Base-by-base conservation (phyloP, 2,797 vertebrate species). In the Pagetopsis macropterus region DNA sequence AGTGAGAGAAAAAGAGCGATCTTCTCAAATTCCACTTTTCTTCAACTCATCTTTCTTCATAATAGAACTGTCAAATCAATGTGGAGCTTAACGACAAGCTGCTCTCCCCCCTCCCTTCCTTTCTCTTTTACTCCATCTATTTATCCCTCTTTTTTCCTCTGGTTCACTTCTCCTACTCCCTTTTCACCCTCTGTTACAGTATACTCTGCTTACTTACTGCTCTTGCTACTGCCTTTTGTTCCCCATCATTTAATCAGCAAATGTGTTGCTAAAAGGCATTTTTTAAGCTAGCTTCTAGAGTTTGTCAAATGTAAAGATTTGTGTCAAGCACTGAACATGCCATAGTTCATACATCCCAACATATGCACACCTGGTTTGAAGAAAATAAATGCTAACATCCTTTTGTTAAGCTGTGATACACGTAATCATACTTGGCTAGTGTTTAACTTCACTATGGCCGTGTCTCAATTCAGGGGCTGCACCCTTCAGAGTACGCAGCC, bases 41-140 rank as follows among this genome's bases (percentile, higher is more conserved):
- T 40, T 11, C 68, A 27, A 5, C 73, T 86, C 87, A 84, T 89
- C 75, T 50, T 83, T 89, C 87, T 86, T 86, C 69, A 87, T 89
- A 84, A 87, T 89, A 78, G 85, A 84, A 78, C 65, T 89, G 87
- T 89, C 85, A 85, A 81, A 80, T 84, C 82, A 79, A 27, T 48
- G 62, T 37, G 69, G 73, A 76, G 72, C 78, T 86, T 68, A 83
- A 78, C 13, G 60, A 76, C 59, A 46, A 79, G 65, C 67, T 55
- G 48, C 74, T 56, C 64, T 65, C 55, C 63, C 37, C 14, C 65
- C 46, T 66, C 27, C 6, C 51, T 65, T 45, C 21, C 49, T 62
- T 55, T 51, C 31, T 57, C 40, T 37, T 51, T 52, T n/a, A 16
- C 76, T 77, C 49, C 33, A n/a, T 77, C 71, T 58, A 37, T 55